Evolutionary conservation across 2,113 vertebrate species (phyloP), one percentile per base, ranked within the genome.

Genomic region (Hemichromis elongatus): DNA sequence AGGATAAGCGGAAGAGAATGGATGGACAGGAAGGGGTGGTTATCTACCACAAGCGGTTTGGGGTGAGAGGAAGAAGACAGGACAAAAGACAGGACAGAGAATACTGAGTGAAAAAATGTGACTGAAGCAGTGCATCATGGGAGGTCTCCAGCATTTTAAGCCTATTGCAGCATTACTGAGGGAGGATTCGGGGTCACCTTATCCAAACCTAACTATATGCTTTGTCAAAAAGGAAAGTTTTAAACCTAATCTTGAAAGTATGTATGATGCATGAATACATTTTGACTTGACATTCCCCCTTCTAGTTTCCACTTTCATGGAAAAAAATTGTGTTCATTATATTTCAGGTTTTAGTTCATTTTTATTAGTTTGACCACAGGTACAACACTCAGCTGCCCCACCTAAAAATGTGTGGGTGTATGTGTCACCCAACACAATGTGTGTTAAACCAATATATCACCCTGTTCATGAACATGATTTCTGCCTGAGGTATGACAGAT

Each of bases 221-320:
- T 0, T 35, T 61, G 1, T 7, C 30, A 61, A 61, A 61, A 61
- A 61, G 0, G 18, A 19, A 61, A 0, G 30, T 35, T 63, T 63
- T 63, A 35, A 61, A 63, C 59, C 59, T 63, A 63, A 35, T 63
- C 18, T 63, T 63, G 30, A 30, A 63, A 7, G 30, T 35, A 33
- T n/a, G n/a, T 6, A 2, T 33, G 30, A 5, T 7, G 30, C n/a
- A 63, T 12, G 6, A 0, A 33, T 4, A 33, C 2, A 0, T 33
- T 59, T 33, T 33, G 0, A 59, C 56, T 37, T 37, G 35, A 37
- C 35, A 4, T 52, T 19, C 7, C 8, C 3, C 18, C 50, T 10
- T 61, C 16, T 19, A 33, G 57, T 33, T 61, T 9, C 18, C n/a
- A 7, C 57, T 68, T 68, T 24, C 7, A 68, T 68, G 7, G 63